Base-by-base conservation (phyloP, 1,140 invertebrate genomes). In the Cotesia vestalis region DNA sequence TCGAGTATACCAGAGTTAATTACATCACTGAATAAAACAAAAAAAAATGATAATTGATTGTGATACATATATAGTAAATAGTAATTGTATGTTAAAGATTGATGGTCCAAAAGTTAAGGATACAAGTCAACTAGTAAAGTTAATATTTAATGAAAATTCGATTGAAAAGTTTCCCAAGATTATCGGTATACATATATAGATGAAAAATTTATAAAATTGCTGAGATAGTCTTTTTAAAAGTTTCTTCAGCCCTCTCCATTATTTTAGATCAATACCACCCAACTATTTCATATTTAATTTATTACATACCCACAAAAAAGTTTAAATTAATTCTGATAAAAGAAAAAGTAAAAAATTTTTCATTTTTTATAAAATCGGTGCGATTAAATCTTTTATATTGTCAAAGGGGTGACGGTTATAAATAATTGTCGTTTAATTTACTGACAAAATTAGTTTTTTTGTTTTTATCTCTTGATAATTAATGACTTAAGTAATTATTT, bases 111-210 rank as follows among this genome's bases (percentile, higher is more conserved):
- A 8, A 38, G 52, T 57, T 12, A n/a, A 3, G 38, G 4, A 35
- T n/a, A 4, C 53, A 46, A 4, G 17, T 38, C 72, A 71, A 63
- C 17, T 27, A 5, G 3, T 4, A 40, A 76, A 72, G 74, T 73
- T 76, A 74, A 76, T 76, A 69, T 69, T 68, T 35, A 64, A 71
- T 40, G 6, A 46, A 73, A 77, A 78, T 77, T 78, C 69, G 40
- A 78, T 78, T 78, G 63, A 67, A 75, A 78, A 78, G 67, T 78
- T 77, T 53, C 36, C 12, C 34, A 27, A 66, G 52, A 46, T 64
- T 61, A 69, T 69, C 36, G 66, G 36, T 11, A 66, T 27, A 27
- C 3, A 5, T 38, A 20, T 6, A 6, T 46, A 6, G 40, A 66
- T 40, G 11, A 11, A 66, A 46, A 36, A 66, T 11, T 8, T 14